Percentiles rank a stretch among this genome's conserved stretches.
These are phyloP conservation scores for Bovichtus diacanthus DNA, from an alignment of 2,797 vertebrate genomes.

Conservation along the genomic window DNA sequence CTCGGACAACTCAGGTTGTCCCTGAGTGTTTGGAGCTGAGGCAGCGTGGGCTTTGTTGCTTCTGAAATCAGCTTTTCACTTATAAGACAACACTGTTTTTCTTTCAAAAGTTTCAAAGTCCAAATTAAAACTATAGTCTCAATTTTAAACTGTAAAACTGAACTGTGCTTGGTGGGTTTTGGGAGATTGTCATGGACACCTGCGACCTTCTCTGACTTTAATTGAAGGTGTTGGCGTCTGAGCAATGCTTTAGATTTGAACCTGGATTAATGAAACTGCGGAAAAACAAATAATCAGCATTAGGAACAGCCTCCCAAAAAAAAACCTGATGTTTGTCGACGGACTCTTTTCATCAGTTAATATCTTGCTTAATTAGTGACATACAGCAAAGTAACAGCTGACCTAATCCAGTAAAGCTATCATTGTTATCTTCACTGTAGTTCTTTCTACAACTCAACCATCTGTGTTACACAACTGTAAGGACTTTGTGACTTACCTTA, in stretches of 20 bases:
- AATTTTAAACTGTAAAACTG: no score
- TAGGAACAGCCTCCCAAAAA: neutral
- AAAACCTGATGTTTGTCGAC: neutral
- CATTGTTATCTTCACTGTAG: constrained; percentile 17
- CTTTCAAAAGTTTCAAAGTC: no score
- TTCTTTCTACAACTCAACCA: constrained; percentile 52
- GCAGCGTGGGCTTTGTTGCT: no score
- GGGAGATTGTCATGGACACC: no score
- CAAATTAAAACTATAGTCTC: no score
- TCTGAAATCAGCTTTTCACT: no score
- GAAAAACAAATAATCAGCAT: neutral
- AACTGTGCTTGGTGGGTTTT: no score
- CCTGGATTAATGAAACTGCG: neutral
- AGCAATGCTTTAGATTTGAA: neutral
- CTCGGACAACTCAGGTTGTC: no score
- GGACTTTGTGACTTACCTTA: constrained; percentile 59
- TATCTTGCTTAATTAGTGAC: neutral
- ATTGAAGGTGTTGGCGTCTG: neutral
- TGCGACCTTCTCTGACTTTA: no score
- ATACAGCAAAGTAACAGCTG: neutral
- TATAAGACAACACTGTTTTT: no score
- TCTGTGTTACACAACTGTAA: constrained; percentile 57
- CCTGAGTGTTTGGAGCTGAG: no score
- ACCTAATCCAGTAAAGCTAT: neutral
- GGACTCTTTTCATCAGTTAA: neutral